Evolutionary conservation across 2,888 invertebrate genomes (phyloP), one percentile per base, ranked within the genome.

Genomic region (Pristionchus arcanus): DNA sequence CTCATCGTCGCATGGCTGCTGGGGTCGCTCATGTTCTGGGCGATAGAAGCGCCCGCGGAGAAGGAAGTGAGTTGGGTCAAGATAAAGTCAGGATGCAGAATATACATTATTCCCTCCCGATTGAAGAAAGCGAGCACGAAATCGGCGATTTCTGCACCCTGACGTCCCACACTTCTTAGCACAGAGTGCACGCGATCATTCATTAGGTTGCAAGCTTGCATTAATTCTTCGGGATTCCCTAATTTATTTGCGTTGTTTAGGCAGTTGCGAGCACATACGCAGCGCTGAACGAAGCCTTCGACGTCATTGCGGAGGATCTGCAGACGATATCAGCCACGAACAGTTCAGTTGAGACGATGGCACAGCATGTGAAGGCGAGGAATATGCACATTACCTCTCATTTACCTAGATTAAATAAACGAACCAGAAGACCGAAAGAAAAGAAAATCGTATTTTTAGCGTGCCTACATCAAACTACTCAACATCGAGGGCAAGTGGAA

Each of bases 1-100:
- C 34, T 74, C 42, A 37, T 74, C 74, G 74, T 74, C 74, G 74
- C 74, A 4, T 74, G 74, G 74, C 13, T 74, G 42, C 74, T 74
- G 19, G 74, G 74, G 9, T 42, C 74, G 37, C 42, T 74, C 19
- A 74, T 74, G 74, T 74, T 74, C 74, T 74, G 74, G 74, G 37
- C 21, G 0, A 74, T 74, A 1, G 74, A 74, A 42, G 74, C 42
- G 37, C 74, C 74, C 21, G 42, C 34, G 0, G 74, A 74, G 74
- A 34, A n/a, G n/a, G n/a, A 74, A 21, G 74, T 25, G 74, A 37
- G 37, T 4, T 37, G 74, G 9, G 5, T 5, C 42, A 42, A 42
- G 42, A 42, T 5, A 42, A 42, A 5, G 42, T n/a, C n/a, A n/a
- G n/a, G n/a, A n/a, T n/a, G n/a, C n/a, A n/a, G n/a, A n/a, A n/a